A percentile compares a stretch with the other conserved stretches of the same genome.
phyloP scores from a whole-genome alignment of 2,113 vertebrate species.

The Cyphomyrus plagiostoma region DNA sequence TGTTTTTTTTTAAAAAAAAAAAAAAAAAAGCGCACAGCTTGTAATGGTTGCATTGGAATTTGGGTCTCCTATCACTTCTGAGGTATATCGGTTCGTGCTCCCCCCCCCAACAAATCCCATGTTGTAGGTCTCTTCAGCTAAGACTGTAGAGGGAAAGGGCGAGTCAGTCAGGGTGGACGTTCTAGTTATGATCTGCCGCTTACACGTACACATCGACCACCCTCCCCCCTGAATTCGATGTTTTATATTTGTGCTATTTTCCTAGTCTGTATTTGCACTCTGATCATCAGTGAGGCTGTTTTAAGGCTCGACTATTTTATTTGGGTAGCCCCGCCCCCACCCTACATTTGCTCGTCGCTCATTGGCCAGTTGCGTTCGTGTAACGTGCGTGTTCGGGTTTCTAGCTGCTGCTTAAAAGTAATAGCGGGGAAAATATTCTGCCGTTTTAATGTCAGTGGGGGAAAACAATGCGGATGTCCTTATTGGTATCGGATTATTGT shows the following conservation, averaged over 20 bases:
- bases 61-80: not conserved
- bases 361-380: not conserved
- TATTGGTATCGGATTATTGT: not conserved
- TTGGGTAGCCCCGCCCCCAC: not conserved
- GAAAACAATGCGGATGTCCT: not conserved
- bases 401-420: not conserved
- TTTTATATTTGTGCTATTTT: not conserved
- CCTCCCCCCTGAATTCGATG: not conserved
- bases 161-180: not conserved
- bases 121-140: not conserved
- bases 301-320: not conserved
- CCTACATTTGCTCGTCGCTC: not conserved
- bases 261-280: not conserved
- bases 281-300: not conserved
- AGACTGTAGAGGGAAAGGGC: not conserved
- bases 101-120: not conserved
- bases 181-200: not conserved
- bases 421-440: not conserved
- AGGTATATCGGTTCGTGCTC: not conserved
- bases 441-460: not conserved
- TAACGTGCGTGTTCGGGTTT: not conserved
- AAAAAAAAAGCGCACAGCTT: too few species aligned
- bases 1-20: not conserved
- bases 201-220: not conserved
- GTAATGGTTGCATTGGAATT: not conserved